Evolutionary conservation across 1,140 invertebrate species (phyloP).

Genomic region (Eriosoma lanigerum): DNA sequence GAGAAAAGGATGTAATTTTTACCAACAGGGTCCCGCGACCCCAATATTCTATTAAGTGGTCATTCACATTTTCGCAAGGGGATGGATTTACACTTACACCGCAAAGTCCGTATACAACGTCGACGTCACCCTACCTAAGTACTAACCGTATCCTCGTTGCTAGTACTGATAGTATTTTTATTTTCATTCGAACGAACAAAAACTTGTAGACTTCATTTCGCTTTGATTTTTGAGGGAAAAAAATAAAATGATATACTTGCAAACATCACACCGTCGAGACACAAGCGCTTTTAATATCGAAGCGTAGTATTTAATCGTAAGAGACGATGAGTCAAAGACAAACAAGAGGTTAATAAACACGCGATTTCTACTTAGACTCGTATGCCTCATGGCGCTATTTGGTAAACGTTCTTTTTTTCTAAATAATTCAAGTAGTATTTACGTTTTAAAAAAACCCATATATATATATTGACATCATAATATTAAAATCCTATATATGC

Average conservation of each 20-base stretch:
- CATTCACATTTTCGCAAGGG: conserved; percentile 47
- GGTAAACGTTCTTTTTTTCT: neutral
- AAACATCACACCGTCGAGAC: neutral
- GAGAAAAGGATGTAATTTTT: conserved; percentile 24
- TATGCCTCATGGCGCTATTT: neutral
- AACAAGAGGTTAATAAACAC: conserved; percentile 28
- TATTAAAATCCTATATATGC: neutral
- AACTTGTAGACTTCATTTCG: too few species aligned
- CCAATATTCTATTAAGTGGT: conserved; percentile 43
- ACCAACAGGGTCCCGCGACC: conserved; percentile 17
- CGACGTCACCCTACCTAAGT: neutral
- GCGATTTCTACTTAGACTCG: neutral
- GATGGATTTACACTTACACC: conserved; percentile 32
- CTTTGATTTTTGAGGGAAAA: neutral
- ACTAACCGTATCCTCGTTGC: neutral
- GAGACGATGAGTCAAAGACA: conserved; percentile 27
- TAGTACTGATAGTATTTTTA: neutral
- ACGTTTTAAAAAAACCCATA: neutral
- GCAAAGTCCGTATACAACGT: conserved; percentile 2
- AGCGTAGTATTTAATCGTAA: neutral
- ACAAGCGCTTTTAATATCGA: conserved; percentile 26
- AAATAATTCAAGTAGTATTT: neutral
- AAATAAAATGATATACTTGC: neutral
- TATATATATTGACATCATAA: neutral
- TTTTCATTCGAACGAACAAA: neutral